Conservation (phyloP, 2,888 invertebrate genomes). For the Piscicola geometra region DNA sequence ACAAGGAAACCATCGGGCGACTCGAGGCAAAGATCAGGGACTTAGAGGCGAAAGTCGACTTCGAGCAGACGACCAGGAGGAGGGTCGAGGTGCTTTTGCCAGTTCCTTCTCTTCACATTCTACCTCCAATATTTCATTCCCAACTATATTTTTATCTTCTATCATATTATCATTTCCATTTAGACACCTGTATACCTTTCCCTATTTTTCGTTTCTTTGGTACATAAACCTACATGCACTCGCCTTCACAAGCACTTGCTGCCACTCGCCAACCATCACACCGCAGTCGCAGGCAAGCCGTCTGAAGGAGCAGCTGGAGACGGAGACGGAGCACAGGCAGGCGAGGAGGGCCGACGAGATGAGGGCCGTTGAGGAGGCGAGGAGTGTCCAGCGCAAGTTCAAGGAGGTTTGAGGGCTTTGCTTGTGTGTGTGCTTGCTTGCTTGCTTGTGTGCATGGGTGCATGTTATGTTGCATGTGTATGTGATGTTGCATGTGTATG, state of each 20-base stretch:
- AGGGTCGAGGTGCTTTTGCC: constrained; percentile 69
- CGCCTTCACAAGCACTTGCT: no score
- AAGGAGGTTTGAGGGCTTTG: constrained; percentile 47
- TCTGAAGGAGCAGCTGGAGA: constrained; percentile 70
- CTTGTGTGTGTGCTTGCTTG: not conserved
- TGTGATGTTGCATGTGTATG: no score
- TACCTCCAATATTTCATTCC: not conserved
- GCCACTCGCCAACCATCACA: no score
- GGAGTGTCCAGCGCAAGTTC: constrained; percentile 69
- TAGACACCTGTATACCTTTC: not conserved
- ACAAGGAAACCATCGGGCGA: constrained; percentile 65
- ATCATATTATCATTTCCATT: not conserved
- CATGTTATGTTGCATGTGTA: not conserved
- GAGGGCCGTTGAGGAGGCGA: constrained; percentile 71
- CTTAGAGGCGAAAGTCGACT: constrained; percentile 80
- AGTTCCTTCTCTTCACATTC: not conserved
- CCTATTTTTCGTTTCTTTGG: not conserved
- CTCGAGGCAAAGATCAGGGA: constrained; percentile 82
- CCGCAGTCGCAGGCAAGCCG: constrained; percentile 63
- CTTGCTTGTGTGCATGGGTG: not conserved
- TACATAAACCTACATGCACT: not conserved
- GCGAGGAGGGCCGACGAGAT: constrained; percentile 60
- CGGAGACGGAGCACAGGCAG: constrained; percentile 67
- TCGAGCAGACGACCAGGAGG: constrained; percentile 80
- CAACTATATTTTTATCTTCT: not conserved